Percentiles rank a stretch among this genome's conserved stretches.
Conservation (phyloP, 2,888 invertebrate species). For the Xanthorhoe designata region DNA sequence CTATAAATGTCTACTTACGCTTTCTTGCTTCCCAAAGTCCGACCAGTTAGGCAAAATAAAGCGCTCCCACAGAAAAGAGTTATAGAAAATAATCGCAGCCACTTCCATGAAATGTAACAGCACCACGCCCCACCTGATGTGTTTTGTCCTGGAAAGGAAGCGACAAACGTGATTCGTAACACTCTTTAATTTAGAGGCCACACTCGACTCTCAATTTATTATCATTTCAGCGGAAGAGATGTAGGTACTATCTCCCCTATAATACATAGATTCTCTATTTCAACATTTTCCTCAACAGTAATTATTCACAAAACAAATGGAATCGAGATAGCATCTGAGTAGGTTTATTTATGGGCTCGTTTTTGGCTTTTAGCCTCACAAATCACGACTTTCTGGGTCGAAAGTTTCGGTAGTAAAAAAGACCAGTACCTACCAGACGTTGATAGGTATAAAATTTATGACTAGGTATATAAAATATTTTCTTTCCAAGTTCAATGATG, state of each 20-base stretch:
- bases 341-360: constrained; percentile 23
- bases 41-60: constrained; percentile 90
- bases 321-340: constrained; percentile 19
- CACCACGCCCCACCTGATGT: constrained; percentile 91
- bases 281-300: constrained; percentile 18
- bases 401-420: constrained; percentile 15
- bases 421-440: neutral
- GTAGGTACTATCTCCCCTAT: constrained; percentile 19
- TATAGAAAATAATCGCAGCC: constrained; percentile 91
- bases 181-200: constrained; percentile 35
- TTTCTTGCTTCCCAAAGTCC: constrained; percentile 83
- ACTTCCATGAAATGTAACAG: constrained; percentile 90
- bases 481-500: too few species aligned
- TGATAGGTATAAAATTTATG: neutral
- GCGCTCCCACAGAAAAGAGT: constrained; percentile 92
- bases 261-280: constrained; percentile 1
- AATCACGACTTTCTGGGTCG: constrained; percentile 24
- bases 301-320: constrained; percentile 27
- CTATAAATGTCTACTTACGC: constrained; percentile 29
- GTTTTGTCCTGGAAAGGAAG: constrained; percentile 86
- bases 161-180: constrained; percentile 43
- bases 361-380: constrained; percentile 23
- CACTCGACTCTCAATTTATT: constrained; percentile 40
- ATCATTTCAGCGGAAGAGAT: constrained; percentile 27
- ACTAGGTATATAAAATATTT: too few species aligned